These are phyloP conservation scores for Myotis daubentonii DNA, from an alignment of 2,797 vertebrate species.

Conservation along the genomic window DNA sequence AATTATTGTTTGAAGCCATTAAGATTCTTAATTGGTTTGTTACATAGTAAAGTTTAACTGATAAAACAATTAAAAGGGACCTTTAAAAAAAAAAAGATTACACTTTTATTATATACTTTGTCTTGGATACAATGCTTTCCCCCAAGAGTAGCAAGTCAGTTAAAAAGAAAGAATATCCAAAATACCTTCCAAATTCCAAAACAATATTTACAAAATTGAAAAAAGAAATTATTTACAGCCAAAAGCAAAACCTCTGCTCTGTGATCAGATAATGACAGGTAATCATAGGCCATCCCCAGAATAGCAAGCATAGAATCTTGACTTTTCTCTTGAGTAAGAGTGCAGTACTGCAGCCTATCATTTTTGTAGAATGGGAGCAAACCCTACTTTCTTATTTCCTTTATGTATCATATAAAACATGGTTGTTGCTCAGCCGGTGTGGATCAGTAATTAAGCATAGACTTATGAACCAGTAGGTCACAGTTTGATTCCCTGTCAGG, in stretches of 20 bases:
- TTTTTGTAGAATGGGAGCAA: not conserved
- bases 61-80: not conserved
- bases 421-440: too few relatives aligned
- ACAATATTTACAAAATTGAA: not conserved
- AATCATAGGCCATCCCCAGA: not conserved
- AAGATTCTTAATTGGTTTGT: not conserved
- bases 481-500: too few relatives aligned
- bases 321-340: conserved; percentile 38
- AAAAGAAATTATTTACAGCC: conserved; percentile 30
- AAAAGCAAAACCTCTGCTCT: not conserved
- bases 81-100: not conserved
- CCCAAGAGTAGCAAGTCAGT: not conserved
- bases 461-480: too few relatives aligned
- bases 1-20: not conserved
- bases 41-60: not conserved
- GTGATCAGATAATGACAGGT: not conserved
- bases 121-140: not conserved
- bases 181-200: conserved; percentile 34
- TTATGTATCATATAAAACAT: not conserved
- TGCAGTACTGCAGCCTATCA: not conserved
- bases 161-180: conserved; percentile 53
- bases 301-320: not conserved
- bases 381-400: not conserved
- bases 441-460: too few relatives aligned
- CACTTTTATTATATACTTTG: not conserved